Evolutionary conservation across 1,140 invertebrate species (phyloP).

Genomic region (Sarcophaga bullata): DNA sequence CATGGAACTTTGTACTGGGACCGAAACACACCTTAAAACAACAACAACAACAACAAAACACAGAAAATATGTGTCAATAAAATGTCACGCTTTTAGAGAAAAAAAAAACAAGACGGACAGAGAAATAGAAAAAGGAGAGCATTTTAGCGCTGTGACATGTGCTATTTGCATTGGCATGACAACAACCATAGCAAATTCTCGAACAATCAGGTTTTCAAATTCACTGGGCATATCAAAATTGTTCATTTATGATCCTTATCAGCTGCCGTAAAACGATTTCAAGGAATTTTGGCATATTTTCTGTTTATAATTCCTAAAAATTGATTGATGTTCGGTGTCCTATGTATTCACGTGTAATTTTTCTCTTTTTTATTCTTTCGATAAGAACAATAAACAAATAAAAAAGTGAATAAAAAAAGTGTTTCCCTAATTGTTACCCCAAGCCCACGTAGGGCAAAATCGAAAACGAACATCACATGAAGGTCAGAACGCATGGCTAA

Average conservation of each 20-base stretch:
- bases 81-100: slow-evolving; percentile 28
- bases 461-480: too few relatives aligned
- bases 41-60: background rate
- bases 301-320: too few relatives aligned
- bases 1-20: background rate
- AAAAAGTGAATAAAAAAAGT: too few relatives aligned
- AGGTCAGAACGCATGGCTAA: too few relatives aligned
- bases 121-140: background rate
- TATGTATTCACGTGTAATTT: too few relatives aligned
- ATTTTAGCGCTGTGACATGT: slow-evolving; percentile 7
- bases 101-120: background rate
- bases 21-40: background rate
- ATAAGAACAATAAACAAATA: too few relatives aligned
- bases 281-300: background rate
- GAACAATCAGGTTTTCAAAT: background rate
- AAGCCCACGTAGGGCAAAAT: too few relatives aligned
- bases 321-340: too few relatives aligned
- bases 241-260: background rate
- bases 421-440: too few relatives aligned
- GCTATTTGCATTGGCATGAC: background rate
- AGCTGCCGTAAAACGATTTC: background rate
- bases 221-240: slow-evolving; percentile 3
- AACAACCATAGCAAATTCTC: too few relatives aligned
- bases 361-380: too few relatives aligned
- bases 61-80: slow-evolving; percentile 25